A percentile compares a stretch with the other conserved stretches of the same genome.
These are phyloP conservation scores for Rhaphigaster nebulosa DNA, from an alignment of 2,888 invertebrate genomes.

Conservation along the genomic window DNA sequence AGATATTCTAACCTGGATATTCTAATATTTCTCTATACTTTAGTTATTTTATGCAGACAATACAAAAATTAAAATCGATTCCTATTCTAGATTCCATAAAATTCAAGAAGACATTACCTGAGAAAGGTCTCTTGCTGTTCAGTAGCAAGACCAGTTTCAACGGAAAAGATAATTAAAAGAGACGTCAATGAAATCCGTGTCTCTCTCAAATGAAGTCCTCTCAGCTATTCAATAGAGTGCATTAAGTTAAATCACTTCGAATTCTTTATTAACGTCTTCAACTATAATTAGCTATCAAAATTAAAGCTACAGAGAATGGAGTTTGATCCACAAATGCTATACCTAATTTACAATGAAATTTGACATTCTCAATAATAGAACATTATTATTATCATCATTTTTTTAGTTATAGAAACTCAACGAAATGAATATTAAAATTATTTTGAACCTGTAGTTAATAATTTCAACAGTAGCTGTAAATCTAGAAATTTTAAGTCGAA, in stretches of 20 bases:
- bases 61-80: neutral
- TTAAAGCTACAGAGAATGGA: neutral
- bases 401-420: no score
- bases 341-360: neutral
- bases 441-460: neutral
- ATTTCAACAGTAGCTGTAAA: no score
- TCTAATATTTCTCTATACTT: neutral
- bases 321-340: neutral
- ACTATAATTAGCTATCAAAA: neutral
- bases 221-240: neutral
- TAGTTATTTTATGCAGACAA: neutral
- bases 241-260: neutral
- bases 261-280: neutral
- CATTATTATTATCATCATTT: no score
- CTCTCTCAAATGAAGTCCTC: conserved; percentile 15
- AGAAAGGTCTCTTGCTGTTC: neutral
- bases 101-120: neutral
- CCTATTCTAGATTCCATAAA: neutral
- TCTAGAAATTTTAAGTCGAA: no score
- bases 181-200: neutral
- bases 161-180: neutral
- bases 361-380: neutral
- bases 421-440: neutral
- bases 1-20: no score
- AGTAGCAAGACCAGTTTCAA: neutral